These are phyloP conservation scores for Sphenopsis melanotis DNA, from an alignment of 2,797 vertebrate genomes.

Conservation along the genomic window DNA sequence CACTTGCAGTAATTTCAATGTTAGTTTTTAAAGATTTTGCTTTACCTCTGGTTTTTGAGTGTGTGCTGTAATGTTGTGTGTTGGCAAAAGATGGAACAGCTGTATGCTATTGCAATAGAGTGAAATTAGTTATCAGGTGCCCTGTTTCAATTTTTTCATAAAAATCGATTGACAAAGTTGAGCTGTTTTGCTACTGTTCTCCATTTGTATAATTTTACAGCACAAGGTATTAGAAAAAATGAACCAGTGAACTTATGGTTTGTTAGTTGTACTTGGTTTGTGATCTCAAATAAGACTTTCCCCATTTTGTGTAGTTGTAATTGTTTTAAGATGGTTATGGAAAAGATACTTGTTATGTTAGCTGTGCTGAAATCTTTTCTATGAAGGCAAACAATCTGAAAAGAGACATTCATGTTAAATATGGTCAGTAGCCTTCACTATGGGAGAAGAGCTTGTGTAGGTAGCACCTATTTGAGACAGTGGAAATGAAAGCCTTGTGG, in stretches of 20 bases:
- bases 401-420: not conserved
- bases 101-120: not conserved
- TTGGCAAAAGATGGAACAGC: not conserved
- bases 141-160: not conserved
- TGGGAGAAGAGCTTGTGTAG: not conserved
- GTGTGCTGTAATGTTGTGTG: not conserved
- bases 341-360: not conserved
- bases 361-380: not conserved
- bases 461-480: not conserved
- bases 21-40: not conserved
- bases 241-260: not conserved
- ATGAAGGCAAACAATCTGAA: not conserved
- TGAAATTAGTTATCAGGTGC: not conserved
- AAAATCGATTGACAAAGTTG: not conserved
- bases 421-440: not conserved
- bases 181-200: not conserved
- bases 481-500: not conserved
- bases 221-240: not conserved
- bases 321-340: not conserved
- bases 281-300: not conserved
- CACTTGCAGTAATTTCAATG: not conserved
- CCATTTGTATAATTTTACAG: not conserved
- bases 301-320: not conserved
- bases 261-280: not conserved
- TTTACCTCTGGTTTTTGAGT: not conserved